Evolutionary conservation across 2,888 invertebrate species (phyloP), one percentile per base, ranked within the genome.

Genomic region (Pyrrhia umbra): DNA sequence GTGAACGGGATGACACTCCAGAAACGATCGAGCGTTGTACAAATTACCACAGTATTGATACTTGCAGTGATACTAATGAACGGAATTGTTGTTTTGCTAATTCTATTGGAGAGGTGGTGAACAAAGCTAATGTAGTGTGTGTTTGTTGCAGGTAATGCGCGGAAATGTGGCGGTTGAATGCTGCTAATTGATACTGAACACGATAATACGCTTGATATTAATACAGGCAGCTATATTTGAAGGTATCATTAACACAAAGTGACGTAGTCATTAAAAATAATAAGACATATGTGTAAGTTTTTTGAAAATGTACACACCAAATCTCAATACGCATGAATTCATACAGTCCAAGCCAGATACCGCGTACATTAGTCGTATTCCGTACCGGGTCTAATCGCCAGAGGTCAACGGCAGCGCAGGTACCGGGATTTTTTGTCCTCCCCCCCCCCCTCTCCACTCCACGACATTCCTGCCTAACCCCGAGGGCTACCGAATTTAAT

Each of bases 381-480:
- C 74, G 83, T 83, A 85, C 86, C 88, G 86, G 82, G 83, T 85
- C 90, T 90, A 91, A 92, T 92, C 90, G 88, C 78, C 78, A 79
- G 85, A 89, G 88, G 93, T 94, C 94, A 94, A 92, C 90, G 94
- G 89, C 94, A 89, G 90, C 72, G 85, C 94, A 93, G 93, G 94
- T 94, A 94, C 87, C 83, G 86, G 82, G 86, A 84, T 91, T 94
- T 93, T 92, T 92, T 92, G 88, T 88, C 78, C 68, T 75, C 80
- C 79, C 70, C 77, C 81, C 82, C 78, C 81, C 81, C 77, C 68
- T 30, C 68, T 54, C 47, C 65, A 39, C 52, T 57, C 70, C 61
- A 55, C 63, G 75, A 82, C 79, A 82, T 85, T 87, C 83, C 85
- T 83, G 77, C 80, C 52, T 77, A 61, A 81, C 81, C 83, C 81